Evolutionary conservation across 2,888 invertebrate genomes (phyloP).

Genomic region (Thelaira solivaga): DNA sequence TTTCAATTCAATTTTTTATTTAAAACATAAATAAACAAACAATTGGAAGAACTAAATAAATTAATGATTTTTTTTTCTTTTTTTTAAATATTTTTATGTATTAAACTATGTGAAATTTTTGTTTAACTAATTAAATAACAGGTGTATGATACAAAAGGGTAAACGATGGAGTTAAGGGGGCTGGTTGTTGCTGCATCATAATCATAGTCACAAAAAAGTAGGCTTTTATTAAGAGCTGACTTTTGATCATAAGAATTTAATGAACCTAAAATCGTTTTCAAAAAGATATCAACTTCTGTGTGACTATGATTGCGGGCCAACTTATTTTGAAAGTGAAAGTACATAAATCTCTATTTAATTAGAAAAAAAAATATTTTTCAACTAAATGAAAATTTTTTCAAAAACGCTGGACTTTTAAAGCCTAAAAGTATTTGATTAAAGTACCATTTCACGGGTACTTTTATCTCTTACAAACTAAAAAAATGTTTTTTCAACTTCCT

Average conservation of each 20-base stretch:
- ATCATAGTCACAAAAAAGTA: background rate
- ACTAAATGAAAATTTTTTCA: no score
- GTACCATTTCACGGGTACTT: no score
- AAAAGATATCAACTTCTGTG: no score
- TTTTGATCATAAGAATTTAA: background rate
- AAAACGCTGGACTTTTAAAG: no score
- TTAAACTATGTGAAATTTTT: slow-evolving; percentile 30
- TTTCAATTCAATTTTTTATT: background rate
- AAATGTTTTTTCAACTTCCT: background rate
- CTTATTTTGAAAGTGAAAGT: no score
- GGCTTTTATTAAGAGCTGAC: background rate
- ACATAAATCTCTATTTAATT: no score
- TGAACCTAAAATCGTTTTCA: no score
- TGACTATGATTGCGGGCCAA: no score
- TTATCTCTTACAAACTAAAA: no score
- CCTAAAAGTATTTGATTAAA: no score
- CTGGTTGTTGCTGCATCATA: background rate
- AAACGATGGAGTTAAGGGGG: background rate
- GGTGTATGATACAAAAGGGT: slow-evolving; percentile 39
- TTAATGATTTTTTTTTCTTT: background rate
- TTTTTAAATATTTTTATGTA: background rate
- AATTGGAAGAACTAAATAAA: slow-evolving; percentile 42
- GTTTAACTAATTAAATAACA: slow-evolving; percentile 48
- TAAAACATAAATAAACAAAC: slow-evolving; percentile 1
- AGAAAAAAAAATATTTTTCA: no score